These are phyloP conservation scores for Tachypleus tridentatus DNA, from an alignment of 1,140 invertebrate species.

Conservation along the genomic window DNA sequence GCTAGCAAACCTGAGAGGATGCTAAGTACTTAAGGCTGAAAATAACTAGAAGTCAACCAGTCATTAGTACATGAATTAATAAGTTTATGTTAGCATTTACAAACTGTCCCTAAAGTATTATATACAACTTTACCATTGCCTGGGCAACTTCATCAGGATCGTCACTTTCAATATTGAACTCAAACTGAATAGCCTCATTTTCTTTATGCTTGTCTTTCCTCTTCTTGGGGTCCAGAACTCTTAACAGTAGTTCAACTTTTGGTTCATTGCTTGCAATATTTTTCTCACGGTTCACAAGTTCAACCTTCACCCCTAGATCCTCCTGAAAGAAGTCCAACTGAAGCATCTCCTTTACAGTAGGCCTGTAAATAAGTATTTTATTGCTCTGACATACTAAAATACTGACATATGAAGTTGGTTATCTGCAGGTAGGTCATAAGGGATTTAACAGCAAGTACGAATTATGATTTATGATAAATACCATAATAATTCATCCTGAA, in stretches of 20 bases:
- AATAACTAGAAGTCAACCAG: no score
- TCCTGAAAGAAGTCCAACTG: slow-evolving; percentile 96
- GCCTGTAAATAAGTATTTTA: slow-evolving; percentile 40
- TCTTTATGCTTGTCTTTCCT: slow-evolving; percentile 89
- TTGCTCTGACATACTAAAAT: no score
- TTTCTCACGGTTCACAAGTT: slow-evolving; percentile 66
- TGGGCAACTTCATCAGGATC: slow-evolving; percentile 87
- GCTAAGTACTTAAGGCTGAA: no score
- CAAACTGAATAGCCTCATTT: slow-evolving; percentile 99
- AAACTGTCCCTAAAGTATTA: no score
- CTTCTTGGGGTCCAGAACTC: slow-evolving; percentile 95
- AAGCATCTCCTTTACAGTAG: slow-evolving; percentile 86
- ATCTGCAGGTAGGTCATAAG: no score
- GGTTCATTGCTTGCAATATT: slow-evolving; percentile 35
- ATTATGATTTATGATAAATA: no score
- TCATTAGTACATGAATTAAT: no score
- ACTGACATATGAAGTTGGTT: no score
- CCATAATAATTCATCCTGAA: no score
- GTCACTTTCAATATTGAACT: slow-evolving; percentile 86
- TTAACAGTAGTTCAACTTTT: slow-evolving; percentile 74
- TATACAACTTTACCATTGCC: slow-evolving; percentile 90
- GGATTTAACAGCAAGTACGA: no score
- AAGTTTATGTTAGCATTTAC: no score
- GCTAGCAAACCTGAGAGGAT: no score
- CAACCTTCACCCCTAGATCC: slow-evolving; percentile 84